Evolutionary conservation across 2,888 invertebrate species (phyloP).

Genomic region (Nesidiocoris tenuis): DNA sequence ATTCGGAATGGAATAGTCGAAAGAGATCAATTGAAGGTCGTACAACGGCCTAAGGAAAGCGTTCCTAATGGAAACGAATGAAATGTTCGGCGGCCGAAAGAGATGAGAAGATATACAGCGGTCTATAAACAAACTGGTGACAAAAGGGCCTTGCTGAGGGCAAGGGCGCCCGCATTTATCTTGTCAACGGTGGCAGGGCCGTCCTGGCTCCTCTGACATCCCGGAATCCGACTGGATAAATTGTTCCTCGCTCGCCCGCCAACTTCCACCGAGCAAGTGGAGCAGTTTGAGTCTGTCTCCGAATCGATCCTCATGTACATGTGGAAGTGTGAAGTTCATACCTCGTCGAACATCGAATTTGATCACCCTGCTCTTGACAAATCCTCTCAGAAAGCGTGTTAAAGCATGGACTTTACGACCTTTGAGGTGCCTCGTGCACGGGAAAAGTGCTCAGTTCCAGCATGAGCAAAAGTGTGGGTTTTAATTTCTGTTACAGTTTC

Average conservation of each 20-base stretch:
- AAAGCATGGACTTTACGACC: too few species aligned
- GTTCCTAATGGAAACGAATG: constrained; percentile 13
- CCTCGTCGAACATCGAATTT: too few species aligned
- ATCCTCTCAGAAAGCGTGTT: too few species aligned
- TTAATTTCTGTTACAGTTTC: too few species aligned
- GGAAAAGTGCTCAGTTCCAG: too few species aligned
- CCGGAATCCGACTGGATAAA: constrained; percentile 26
- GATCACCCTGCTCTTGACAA: too few species aligned
- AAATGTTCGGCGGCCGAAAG: background rate
- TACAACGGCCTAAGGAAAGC: too few species aligned
- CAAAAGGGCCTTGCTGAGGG: background rate
- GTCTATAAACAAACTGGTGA: constrained; percentile 26
- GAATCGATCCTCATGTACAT: background rate
- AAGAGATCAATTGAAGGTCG: too few species aligned
- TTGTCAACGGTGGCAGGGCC: constrained; percentile 13
- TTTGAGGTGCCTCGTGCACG: too few species aligned
- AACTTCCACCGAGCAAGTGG: background rate
- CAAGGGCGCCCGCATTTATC: constrained; percentile 14
- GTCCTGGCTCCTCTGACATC: constrained; percentile 5
- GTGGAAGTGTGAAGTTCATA: too few species aligned
- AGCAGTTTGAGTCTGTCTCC: background rate
- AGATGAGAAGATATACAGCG: constrained; percentile 30
- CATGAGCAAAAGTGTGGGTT: too few species aligned
- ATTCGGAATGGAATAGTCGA: too few species aligned
- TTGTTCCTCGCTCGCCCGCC: background rate